Percentiles rank a stretch among this genome's conserved stretches.
phyloP scores from a whole-genome alignment of 2,797 vertebrate genomes.

The Centropyge bicolor region DNA sequence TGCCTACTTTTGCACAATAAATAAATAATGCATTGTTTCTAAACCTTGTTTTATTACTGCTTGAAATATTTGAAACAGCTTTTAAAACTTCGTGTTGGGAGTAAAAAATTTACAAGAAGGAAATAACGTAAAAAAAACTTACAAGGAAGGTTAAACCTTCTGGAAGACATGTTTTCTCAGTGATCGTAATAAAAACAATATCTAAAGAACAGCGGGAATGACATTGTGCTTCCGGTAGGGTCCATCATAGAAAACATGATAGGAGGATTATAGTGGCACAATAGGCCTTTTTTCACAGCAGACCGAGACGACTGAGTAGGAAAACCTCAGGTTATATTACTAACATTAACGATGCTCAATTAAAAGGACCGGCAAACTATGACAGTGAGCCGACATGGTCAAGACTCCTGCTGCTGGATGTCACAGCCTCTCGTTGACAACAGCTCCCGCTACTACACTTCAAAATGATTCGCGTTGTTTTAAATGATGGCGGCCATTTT shows the following conservation, averaged over 20 bases:
- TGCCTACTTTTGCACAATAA: not conserved
- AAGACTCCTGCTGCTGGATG: not conserved
- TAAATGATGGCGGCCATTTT: not conserved
- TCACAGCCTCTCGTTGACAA: not conserved
- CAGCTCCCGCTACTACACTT: not conserved
- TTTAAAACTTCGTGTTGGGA: not conserved
- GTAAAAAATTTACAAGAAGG: not conserved
- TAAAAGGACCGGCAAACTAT: no score
- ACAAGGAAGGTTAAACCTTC: not conserved
- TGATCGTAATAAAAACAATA: not conserved
- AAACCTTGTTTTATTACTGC: not conserved
- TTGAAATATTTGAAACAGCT: not conserved
- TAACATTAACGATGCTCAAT: not conserved
- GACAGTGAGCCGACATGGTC: not conserved
- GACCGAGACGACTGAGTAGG: not conserved
- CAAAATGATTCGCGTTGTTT: not conserved
- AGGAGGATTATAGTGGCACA: not conserved
- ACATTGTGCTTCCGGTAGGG: no score
- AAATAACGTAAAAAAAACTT: not conserved
- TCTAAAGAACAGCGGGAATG: not conserved
- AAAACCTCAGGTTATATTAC: not conserved
- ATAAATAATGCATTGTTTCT: not conserved
- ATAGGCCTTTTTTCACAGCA: not conserved
- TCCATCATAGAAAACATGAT: not conserved
- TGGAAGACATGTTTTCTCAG: not conserved